Base-by-base conservation (phyloP, 2,113 vertebrate genomes). In the Gopherus evgoodei region DNA sequence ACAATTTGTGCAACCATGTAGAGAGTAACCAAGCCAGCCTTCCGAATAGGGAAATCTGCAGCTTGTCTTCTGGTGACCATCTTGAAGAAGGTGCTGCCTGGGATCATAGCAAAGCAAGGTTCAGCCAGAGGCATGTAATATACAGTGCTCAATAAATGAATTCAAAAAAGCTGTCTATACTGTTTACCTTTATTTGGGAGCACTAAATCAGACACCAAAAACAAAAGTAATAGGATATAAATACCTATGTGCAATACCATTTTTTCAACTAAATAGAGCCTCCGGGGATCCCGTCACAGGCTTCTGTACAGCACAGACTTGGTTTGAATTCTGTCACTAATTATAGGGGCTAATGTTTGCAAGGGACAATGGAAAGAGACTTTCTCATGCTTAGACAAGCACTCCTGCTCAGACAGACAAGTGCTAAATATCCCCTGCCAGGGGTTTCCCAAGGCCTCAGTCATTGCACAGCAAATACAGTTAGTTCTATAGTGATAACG, bases 71-170 rank as follows among this genome's bases (percentile, higher is more conserved):
- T 92, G 92, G 69, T 89, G 84, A 90, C 88, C 93, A 14, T 95
- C 88, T 69, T 81, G 88, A 91, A 82, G 96, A 97, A 90, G 81
- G 65, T 94, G 95, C 22, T 78, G 42, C 96, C 91, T 97, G 91
- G 95, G 95, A 83, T 87, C 94, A 87, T 91, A 91, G 89, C 90
- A 93, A 92, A 96, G 76, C 92, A 95, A 81, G 1, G 93, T 93
- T 93, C 89, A 97, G 91, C 87, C 93, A 87, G 91, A 93, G 95
- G 90, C 95, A 97, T 96, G 95, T 97, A 96, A 95, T 84, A 94
- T 94, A 90, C 89, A 90, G 92, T 95, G 92, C 69, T 96, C 94
- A 98, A 98, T 98, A 97, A 98, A 98, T 95, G 56, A 94, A 94
- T 97, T 90, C 83, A 89, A 96, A 59, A 96, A 97, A 97, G 90